Base-by-base conservation (phyloP, 2,797 vertebrate genomes). In the Tachyglossus aculeatus region DNA sequence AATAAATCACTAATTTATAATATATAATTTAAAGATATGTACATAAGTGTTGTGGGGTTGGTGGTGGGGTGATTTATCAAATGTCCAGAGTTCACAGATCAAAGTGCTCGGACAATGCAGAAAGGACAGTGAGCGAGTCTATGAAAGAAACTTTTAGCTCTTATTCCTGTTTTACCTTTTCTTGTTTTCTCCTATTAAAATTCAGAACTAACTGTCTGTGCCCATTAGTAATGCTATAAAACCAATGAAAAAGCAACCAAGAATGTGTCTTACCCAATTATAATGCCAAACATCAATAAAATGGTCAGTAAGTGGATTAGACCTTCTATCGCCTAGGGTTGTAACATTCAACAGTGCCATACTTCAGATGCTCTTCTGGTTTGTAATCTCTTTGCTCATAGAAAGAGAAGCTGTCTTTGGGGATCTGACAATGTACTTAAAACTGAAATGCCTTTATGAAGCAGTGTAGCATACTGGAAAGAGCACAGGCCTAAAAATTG, bases 191-290 rank as follows among this genome's bases (percentile, higher is more conserved):
- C 19, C 47, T 51, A 41, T 77, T 71, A 48, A 59, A 61, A 44
- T 47, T 56, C 58, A 70, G 44, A 80, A 75, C 55, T 65, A 50
- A 16, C 2, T 33, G 21, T 16, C 50, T 44, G 15, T 60, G 7
- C 64, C 37, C 27, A 10, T 5, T 7, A 32, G 56, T 14, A 60
- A 14, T 67, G 14, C 60, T 32, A 4, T 60, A 33, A 40, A 57
- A 58, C 16, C 50, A 48, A 11, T n/a, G n/a, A n/a, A n/a, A n/a
- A n/a, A 22, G 43, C 44, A 25, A 45, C 16, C 24, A 48, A 48
- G 3, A 7, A 25, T 21, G 31, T 29, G 12, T 10, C n/a, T 19
- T 27, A n/a, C 16, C 29, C 27, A 29, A 48, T 48, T 3, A 29
- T 25, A 48, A 10, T 29, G 27, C 10, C 25, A 48, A 29, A 29